Percentiles rank a stretch among this genome's conserved stretches.
Evolutionary conservation across 2,888 invertebrate genomes (phyloP).

Genomic region (Orthosia incerta): DNA sequence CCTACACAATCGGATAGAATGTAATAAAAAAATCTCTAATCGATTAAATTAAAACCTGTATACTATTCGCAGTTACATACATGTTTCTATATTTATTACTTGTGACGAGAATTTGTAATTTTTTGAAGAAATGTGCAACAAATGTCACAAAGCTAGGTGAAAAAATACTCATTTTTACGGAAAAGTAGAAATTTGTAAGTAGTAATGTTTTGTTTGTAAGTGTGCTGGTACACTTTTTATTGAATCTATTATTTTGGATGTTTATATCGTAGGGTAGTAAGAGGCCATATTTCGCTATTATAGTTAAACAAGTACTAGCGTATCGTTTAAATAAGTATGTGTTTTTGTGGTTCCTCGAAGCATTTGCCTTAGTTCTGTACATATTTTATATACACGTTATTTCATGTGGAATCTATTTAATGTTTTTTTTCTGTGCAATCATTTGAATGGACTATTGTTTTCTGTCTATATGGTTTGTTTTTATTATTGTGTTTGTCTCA

Average conservation of each 20-base stretch:
- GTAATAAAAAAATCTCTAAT: background rate
- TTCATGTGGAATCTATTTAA: too few relatives aligned
- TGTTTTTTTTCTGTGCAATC: slow-evolving; percentile 66
- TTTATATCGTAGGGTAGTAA: slow-evolving; percentile 57
- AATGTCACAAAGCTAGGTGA: slow-evolving; percentile 1
- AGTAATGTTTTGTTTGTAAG: slow-evolving; percentile 21
- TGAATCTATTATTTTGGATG: slow-evolving; percentile 44
- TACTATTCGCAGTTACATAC: background rate
- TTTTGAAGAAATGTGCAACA: slow-evolving; percentile 28
- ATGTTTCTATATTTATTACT: slow-evolving; percentile 6
- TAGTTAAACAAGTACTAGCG: slow-evolving; percentile 41
- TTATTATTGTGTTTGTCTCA: slow-evolving; percentile 40
- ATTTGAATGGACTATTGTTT: slow-evolving; percentile 37
- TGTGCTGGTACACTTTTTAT: slow-evolving; percentile 39
- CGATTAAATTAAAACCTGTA: background rate
- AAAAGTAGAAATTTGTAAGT: slow-evolving; percentile 20
- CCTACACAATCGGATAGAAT: background rate
- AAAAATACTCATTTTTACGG: slow-evolving; percentile 30
- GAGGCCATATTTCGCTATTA: slow-evolving; percentile 56
- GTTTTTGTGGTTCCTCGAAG: slow-evolving; percentile 86
- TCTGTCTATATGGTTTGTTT: slow-evolving; percentile 24
- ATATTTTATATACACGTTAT: too few relatives aligned
- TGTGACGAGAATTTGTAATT: slow-evolving; percentile 22
- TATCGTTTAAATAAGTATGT: slow-evolving; percentile 53
- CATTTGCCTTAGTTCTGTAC: slow-evolving; percentile 87